Conservation (phyloP, 2,797 vertebrate species). For the Morus bassanus region DNA sequence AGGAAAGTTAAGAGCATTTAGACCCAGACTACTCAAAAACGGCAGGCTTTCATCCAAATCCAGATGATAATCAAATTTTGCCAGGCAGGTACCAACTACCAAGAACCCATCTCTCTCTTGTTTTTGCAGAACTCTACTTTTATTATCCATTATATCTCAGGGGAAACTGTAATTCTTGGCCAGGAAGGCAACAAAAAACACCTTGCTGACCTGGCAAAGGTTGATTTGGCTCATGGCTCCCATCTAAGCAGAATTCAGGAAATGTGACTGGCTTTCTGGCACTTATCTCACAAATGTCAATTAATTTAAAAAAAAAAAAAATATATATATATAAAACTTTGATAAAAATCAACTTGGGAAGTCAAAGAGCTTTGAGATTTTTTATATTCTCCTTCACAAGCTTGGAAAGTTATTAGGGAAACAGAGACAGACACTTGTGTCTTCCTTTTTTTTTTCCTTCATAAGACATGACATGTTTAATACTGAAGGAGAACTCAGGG, state of each 20-base stretch:
- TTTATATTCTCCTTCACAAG: not conserved
- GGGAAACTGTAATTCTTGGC: not conserved
- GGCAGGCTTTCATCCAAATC: not conserved
- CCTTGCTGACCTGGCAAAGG: not conserved
- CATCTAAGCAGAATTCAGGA: not conserved
- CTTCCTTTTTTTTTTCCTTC: not conserved
- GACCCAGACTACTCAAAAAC: not conserved
- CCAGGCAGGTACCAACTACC: not conserved
- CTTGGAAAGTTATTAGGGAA: not conserved
- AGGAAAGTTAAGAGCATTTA: not conserved
- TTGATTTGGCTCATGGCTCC: not conserved
- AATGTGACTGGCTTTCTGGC: not conserved
- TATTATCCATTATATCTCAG: not conserved
- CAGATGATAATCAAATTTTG: not conserved
- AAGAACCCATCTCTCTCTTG: not conserved
- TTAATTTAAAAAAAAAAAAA: not conserved
- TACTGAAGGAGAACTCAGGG: not conserved
- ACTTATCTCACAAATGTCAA: not conserved
- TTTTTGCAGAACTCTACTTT: not conserved
- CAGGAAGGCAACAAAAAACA: not conserved
- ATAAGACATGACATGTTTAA: not conserved
- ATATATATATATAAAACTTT: not conserved
- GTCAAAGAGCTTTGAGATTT: not conserved
- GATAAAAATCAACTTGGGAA: not conserved
- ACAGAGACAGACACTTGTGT: not conserved